Evolutionary conservation across 1,140 invertebrate genomes (phyloP).

Genomic region (Whitmania pigra): DNA sequence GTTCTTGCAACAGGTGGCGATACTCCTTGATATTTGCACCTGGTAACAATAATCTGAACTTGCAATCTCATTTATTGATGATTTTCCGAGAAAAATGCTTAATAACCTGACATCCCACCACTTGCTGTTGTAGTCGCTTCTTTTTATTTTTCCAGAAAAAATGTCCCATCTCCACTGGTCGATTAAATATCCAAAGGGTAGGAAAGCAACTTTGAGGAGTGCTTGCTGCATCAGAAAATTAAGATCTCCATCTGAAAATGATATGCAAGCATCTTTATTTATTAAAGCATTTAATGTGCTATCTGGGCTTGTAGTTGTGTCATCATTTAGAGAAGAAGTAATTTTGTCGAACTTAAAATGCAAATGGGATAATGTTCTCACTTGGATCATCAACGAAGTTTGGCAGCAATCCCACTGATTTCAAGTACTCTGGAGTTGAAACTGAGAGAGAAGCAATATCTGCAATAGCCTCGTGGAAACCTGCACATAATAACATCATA

Average conservation of each 20-base stretch:
- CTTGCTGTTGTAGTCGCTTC: slow-evolving; percentile 56
- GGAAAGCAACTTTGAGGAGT: slow-evolving; percentile 72
- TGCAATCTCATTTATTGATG: too few species aligned
- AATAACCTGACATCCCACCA: not conserved
- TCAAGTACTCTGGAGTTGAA: slow-evolving; percentile 67
- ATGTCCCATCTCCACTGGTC: slow-evolving; percentile 78
- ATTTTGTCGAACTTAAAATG: not conserved
- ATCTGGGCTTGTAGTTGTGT: too few species aligned
- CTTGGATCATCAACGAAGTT: slow-evolving; percentile 17
- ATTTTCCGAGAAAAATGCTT: too few species aligned
- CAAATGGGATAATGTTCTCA: not conserved
- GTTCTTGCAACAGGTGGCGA: slow-evolving; percentile 32
- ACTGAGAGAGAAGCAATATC: slow-evolving; percentile 74
- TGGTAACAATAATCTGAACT: slow-evolving; percentile 18
- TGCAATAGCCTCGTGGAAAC: slow-evolving; percentile 82
- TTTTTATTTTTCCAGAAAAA: slow-evolving; percentile 51
- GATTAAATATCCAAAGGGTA: slow-evolving; percentile 74
- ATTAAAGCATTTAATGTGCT: not conserved
- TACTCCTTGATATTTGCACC: slow-evolving; percentile 36
- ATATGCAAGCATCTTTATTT: not conserved
- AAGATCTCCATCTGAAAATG: slow-evolving; percentile 31
- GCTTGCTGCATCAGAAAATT: slow-evolving; percentile 50
- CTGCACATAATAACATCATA: slow-evolving; percentile 23
- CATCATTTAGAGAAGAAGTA: not conserved
- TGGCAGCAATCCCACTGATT: slow-evolving; percentile 57